These are phyloP conservation scores for Heliothis virescens DNA, from an alignment of 1,140 invertebrate species.

Conservation along the genomic window DNA sequence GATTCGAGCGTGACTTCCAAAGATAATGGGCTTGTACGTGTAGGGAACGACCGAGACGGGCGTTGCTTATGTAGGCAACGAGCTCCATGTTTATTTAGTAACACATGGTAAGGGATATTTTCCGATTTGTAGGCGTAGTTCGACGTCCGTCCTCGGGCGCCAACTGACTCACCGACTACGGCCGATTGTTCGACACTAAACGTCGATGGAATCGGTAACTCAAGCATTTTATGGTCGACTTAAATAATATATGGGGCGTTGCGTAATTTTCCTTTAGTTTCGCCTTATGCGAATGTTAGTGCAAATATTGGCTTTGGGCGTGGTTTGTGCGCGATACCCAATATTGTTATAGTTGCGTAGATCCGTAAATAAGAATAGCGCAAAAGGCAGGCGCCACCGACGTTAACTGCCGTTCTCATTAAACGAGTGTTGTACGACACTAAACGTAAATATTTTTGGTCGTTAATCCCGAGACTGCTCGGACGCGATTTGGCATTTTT, in stretches of 20 bases:
- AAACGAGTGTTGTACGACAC: constrained; percentile 54
- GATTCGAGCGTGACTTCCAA: constrained; percentile 54
- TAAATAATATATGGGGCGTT: constrained; percentile 81
- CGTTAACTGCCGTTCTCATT: constrained; percentile 49
- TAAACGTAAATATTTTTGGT: constrained; percentile 76
- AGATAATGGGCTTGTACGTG: constrained; percentile 45
- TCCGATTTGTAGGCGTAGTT: constrained; percentile 76
- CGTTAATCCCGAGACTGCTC: constrained; percentile 66
- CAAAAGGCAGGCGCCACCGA: constrained; percentile 40
- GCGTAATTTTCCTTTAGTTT: constrained; percentile 71
- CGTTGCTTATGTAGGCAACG: constrained; percentile 46
- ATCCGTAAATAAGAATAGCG: constrained; percentile 31
- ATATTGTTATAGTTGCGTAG: constrained; percentile 31
- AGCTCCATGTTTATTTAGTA: constrained; percentile 58
- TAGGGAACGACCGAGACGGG: constrained; percentile 24
- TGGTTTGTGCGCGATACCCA: constrained; percentile 49
- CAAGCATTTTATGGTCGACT: constrained; percentile 76
- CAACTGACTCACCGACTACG: constrained; percentile 75
- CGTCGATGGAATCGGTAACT: constrained; percentile 80
- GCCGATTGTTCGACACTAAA: constrained; percentile 81
- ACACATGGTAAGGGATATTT: constrained; percentile 68
- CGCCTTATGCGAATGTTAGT: constrained; percentile 63
- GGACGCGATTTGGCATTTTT: constrained; percentile 68
- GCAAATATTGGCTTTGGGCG: constrained; percentile 62
- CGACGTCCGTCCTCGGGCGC: constrained; percentile 70